Base-by-base conservation (phyloP, 2,797 vertebrate genomes). In the Miichthys miiuy region DNA sequence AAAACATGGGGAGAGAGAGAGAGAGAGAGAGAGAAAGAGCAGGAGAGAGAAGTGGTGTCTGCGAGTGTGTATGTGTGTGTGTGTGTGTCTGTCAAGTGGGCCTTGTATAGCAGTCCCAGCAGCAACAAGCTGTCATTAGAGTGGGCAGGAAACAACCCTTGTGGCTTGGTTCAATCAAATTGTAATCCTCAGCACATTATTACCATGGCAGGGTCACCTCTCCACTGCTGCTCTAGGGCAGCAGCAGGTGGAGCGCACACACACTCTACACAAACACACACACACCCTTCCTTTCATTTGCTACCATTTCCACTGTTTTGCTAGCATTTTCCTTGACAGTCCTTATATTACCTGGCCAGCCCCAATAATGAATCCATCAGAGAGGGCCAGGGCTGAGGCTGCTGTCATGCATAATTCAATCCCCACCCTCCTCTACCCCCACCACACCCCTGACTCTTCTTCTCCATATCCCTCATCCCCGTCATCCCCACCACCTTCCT, bases 381-480 rank as follows among this genome's bases (percentile, higher is more conserved):
- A 84, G 90, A 86, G 86, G 92, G 75, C 86, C 86, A 87, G 88
- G 34, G 70, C 79, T 68, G 75, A 91, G 85, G 87, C 77, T 58
- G 88, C 78, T 82, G 67, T 89, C 94, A 97, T 97, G 96, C 96
- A 98, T 97, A 95, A 97, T 97, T 96, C 95, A 97, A 84, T 75
- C 68, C 67, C 61, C 30, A 47, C 17, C 61, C 27, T 44, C 47
- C 48, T 38, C 21, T 18, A 38, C 23, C 14, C 11, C 38, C 41
- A 41, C 34, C 55, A 41, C 74, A 64, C 51, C 51, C 57, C 60
- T 11, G 46, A 54, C 80, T 73, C 58, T 72, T 64, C 52, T 48
- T 76, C 81, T 79, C 65, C 56, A 65, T 72, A 72, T 79, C 47
- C 84, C 93, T 94, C 89, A 87, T 92, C 90, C 78, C 91, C 77